Evolutionary conservation across 2,797 vertebrate genomes (phyloP).

Genomic region (Enteromius trimaculatus): DNA sequence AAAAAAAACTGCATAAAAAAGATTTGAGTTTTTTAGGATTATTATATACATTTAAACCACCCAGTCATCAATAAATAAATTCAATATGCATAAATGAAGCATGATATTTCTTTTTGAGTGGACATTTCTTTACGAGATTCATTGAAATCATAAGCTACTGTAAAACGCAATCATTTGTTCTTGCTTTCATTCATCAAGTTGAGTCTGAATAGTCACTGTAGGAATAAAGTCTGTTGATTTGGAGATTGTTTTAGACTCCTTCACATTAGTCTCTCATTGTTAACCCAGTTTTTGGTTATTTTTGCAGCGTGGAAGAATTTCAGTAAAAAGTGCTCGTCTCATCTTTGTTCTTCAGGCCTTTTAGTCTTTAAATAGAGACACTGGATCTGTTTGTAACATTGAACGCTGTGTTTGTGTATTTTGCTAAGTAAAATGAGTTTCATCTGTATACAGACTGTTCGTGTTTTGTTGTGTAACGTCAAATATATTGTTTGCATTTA

Average conservation of each 20-base stretch:
- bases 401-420: constrained; percentile 5
- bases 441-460: constrained; percentile 3
- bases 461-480: not conserved
- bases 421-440: not conserved
- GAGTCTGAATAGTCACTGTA: not conserved
- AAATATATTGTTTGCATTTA: not conserved
- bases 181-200: not conserved
- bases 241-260: constrained; percentile 66
- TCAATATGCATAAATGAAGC: not conserved
- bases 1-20: not conserved
- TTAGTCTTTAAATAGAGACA: constrained; percentile 41
- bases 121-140: not conserved
- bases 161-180: constrained; percentile 13
- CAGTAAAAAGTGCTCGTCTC: constrained; percentile 71
- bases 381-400: constrained; percentile 12
- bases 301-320: constrained; percentile 71
- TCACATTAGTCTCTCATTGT: constrained; percentile 40
- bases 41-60: not conserved
- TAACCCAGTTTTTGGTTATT: constrained; percentile 69
- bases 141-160: not conserved
- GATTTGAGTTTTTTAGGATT: not conserved
- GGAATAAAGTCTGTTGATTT: constrained; percentile 45
- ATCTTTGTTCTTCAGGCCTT: constrained; percentile 78
- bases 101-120: not conserved
- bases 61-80: not conserved